phyloP scores from a whole-genome alignment of 2,113 vertebrate genomes.

The Thamnaconus septentrionalis region DNA sequence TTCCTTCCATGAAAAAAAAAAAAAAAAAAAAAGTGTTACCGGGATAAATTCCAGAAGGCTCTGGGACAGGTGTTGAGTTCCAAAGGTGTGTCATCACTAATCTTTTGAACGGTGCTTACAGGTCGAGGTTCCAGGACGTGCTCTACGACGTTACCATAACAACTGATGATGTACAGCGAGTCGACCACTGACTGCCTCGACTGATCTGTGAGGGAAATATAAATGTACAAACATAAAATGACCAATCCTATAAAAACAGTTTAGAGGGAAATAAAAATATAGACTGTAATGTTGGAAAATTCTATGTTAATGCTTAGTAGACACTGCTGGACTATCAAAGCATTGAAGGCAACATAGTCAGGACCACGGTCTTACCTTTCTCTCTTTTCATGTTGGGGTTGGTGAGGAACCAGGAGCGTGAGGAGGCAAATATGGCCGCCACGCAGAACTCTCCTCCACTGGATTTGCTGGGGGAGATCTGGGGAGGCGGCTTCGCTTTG shows the following conservation, averaged over 20 bases:
- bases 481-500: slow-evolving; percentile 93
- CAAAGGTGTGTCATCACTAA: slow-evolving; percentile 93
- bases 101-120: slow-evolving; percentile 89
- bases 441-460: slow-evolving; percentile 94
- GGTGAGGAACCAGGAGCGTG: slow-evolving; percentile 94
- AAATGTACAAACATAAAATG: background rate
- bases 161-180: slow-evolving; percentile 93
- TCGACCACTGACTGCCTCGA: slow-evolving; percentile 92
- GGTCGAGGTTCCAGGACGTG: slow-evolving; percentile 93
- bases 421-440: slow-evolving; percentile 89
- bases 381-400: slow-evolving; percentile 93
- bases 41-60: slow-evolving; percentile 93
- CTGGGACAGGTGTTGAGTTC: slow-evolving; percentile 91
- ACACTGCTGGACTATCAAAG: too few relatives aligned
- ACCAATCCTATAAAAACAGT: too few relatives aligned
- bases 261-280: too few relatives aligned
- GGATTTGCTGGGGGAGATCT: slow-evolving; percentile 98
- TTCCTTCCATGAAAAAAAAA: background rate
- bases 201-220: slow-evolving; percentile 79
- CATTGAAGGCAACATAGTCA: background rate
- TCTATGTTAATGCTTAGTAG: too few relatives aligned
- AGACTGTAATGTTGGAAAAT: too few relatives aligned
- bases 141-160: slow-evolving; percentile 94
- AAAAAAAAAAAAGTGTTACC: slow-evolving; percentile 68
- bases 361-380: slow-evolving; percentile 82